Evolutionary conservation across 2,888 invertebrate species (phyloP).

Genomic region (Acanthacorydalis orientalis): DNA sequence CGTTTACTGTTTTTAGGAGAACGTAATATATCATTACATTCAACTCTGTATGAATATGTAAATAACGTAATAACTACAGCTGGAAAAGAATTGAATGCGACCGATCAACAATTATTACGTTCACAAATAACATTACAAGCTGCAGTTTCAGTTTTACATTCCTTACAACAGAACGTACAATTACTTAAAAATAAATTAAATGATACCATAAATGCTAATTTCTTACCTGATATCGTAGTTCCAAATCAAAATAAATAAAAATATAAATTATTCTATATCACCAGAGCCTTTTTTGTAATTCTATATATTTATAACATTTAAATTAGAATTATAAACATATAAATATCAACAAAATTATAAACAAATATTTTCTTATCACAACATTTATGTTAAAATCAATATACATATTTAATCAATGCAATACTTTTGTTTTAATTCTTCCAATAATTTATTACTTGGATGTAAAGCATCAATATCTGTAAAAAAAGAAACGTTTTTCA

Average conservation of each 20-base stretch:
- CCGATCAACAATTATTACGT: constrained; percentile 22
- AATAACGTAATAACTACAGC: constrained; percentile 17
- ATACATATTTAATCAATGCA: background rate
- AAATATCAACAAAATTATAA: background rate
- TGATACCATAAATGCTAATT: constrained; percentile 19
- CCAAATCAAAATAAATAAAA: background rate
- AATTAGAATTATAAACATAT: background rate
- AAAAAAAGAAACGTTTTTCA: background rate
- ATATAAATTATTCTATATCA: background rate
- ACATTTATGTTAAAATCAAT: background rate
- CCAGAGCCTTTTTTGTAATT: too few species aligned
- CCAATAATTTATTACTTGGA: background rate
- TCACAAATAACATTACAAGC: constrained; percentile 23
- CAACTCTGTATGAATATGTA: constrained; percentile 17
- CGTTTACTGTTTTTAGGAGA: constrained; percentile 19
- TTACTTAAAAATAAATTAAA: constrained; percentile 20
- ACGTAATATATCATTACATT: constrained; percentile 18
- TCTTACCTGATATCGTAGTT: constrained; percentile 18
- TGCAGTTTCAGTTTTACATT: constrained; percentile 20
- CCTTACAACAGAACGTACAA: constrained; percentile 19
- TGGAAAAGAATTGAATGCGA: constrained; percentile 16
- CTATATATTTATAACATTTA: too few species aligned
- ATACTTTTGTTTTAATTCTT: background rate
- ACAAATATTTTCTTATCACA: background rate
- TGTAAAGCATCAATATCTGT: too few species aligned